Conservation (phyloP, 2,797 vertebrate species). For the Pempheris klunzingeri region DNA sequence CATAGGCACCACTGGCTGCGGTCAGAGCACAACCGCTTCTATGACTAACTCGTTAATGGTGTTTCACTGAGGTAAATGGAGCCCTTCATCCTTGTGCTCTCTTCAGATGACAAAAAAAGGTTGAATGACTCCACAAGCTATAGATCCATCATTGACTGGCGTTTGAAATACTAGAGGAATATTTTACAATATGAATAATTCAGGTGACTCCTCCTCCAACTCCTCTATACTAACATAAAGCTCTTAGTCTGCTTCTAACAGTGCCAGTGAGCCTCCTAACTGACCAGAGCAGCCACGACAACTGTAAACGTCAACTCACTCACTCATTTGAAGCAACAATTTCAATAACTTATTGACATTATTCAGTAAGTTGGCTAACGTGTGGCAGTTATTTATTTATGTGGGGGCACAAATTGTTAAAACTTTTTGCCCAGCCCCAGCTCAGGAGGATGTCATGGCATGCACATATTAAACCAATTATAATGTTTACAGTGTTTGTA, state of each 20-base stretch:
- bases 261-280: neutral
- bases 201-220: neutral
- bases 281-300: neutral
- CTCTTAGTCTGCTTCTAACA: neutral
- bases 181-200: constrained; percentile 23
- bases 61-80: neutral
- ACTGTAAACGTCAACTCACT: neutral
- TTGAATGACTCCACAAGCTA: neutral
- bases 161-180: constrained; percentile 8
- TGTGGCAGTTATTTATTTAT: neutral
- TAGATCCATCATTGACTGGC: neutral
- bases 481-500: too few relatives aligned
- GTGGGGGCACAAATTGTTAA: neutral
- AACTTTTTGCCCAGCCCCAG: neutral
- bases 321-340: neutral
- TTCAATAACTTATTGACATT: neutral
- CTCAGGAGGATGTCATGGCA: neutral
- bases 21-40: neutral
- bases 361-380: neutral
- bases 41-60: neutral
- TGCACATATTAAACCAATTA: neutral
- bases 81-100: neutral
- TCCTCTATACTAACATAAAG: neutral
- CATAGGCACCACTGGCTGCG: neutral
- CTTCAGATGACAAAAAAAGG: neutral